Evolutionary conservation across 2,888 invertebrate species (phyloP).

Genomic region (Fragum sueziense): DNA sequence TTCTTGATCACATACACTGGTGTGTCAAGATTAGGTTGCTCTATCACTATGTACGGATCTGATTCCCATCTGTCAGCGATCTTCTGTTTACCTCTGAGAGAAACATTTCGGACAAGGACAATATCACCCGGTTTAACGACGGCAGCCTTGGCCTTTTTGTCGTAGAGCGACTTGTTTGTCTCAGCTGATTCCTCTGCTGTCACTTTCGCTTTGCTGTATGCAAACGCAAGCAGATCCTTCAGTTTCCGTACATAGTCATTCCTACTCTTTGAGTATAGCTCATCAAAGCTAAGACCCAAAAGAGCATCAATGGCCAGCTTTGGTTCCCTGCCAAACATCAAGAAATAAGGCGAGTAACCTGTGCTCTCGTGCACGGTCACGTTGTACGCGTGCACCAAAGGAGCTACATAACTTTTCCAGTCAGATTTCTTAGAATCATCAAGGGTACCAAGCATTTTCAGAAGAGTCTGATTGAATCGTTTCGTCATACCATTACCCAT

Average conservation of each 20-base stretch:
- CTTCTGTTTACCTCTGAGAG: constrained; percentile 5
- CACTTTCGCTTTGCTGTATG: not conserved
- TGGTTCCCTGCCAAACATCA: constrained; percentile 37
- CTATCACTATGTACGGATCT: not conserved
- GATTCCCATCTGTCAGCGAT: constrained; percentile 5
- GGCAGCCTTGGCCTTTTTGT: not conserved
- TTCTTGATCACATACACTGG: constrained; percentile 12
- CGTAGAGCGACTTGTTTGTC: not conserved
- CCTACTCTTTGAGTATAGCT: not conserved
- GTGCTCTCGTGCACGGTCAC: no score
- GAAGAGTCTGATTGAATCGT: constrained; percentile 26
- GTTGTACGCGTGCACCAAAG: constrained; percentile 30
- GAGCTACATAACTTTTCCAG: constrained; percentile 23
- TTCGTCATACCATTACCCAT: constrained; percentile 36
- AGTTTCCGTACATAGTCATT: constrained; percentile 19
- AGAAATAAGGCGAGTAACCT: constrained; percentile 28
- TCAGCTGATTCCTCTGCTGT: not conserved
- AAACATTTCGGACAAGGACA: not conserved
- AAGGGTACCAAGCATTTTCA: constrained; percentile 28
- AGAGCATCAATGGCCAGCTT: constrained; percentile 27
- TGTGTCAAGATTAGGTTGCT: not conserved
- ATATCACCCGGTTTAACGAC: constrained; percentile 5
- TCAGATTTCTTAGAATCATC: constrained; percentile 14
- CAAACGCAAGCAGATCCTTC: not conserved
- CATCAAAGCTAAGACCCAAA: constrained; percentile 16